Percentiles rank a stretch among this genome's conserved stretches.
phyloP scores from a whole-genome alignment of 2,113 vertebrate species.

The Megaceryle torquata region DNA sequence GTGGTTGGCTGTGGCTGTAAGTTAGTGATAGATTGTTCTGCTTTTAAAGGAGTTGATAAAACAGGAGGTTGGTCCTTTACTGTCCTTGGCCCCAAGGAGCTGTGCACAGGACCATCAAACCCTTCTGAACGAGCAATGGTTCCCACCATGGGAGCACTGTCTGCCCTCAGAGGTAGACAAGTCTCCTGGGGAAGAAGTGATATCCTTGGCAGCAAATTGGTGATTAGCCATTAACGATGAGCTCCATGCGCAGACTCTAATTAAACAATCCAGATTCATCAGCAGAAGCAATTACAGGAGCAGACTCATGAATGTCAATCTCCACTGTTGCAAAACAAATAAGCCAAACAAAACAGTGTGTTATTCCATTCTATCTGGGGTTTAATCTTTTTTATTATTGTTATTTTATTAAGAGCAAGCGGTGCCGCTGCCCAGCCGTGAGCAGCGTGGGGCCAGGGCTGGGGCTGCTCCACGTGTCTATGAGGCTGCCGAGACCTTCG shows the following conservation, averaged over 20 bases:
- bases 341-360: neutral
- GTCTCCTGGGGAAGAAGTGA: neutral
- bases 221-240: neutral
- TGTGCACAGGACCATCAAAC: neutral
- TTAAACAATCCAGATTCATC: constrained; percentile 53
- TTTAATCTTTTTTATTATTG: neutral
- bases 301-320: neutral
- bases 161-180: neutral
- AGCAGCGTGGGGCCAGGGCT: neutral
- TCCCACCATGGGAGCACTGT: neutral
- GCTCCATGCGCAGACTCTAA: constrained; percentile 5
- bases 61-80: neutral
- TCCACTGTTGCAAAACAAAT: constrained; percentile 34
- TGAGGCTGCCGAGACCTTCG: neutral
- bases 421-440: fast-evolving
- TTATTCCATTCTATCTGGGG: neutral
- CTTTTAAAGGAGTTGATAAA: neutral
- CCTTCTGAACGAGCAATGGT: neutral
- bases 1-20: neutral
- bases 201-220: neutral
- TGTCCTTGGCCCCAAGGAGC: neutral
- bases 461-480: neutral
- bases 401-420: neutral
- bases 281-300: constrained; percentile 42
- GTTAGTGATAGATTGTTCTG: fast-evolving